A percentile compares a stretch with the other conserved stretches of the same genome.
These are phyloP conservation scores for Drosophila parvula DNA, from an alignment of 1,140 invertebrate species.

Conservation along the genomic window DNA sequence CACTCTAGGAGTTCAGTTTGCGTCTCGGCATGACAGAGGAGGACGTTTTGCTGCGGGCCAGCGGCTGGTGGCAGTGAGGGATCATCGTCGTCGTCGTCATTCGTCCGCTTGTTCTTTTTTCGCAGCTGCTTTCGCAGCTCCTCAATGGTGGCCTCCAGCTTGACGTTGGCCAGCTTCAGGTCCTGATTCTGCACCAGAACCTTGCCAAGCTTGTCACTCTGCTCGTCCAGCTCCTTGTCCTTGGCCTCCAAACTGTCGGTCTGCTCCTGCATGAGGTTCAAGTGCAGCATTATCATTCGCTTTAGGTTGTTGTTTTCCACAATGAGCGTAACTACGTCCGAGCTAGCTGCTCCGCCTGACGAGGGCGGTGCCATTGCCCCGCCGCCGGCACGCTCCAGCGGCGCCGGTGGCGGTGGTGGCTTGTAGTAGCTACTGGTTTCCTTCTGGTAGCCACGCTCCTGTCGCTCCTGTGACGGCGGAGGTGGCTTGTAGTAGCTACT, in stretches of 20 bases:
- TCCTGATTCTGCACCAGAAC: slow-evolving; percentile 58
- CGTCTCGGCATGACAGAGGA: slow-evolving; percentile 53
- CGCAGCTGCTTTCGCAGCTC: slow-evolving; percentile 56
- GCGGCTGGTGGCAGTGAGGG: slow-evolving; percentile 31
- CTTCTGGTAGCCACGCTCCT: slow-evolving; percentile 25
- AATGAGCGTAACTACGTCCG: slow-evolving; percentile 63
- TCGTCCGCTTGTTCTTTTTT: slow-evolving; percentile 36
- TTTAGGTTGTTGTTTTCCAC: slow-evolving; percentile 72
- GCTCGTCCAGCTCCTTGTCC: slow-evolving; percentile 86
- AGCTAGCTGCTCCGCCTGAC: slow-evolving; percentile 13
- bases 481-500: slow-evolving; percentile 46
- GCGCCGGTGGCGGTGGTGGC: slow-evolving; percentile 10
- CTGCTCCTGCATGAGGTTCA: slow-evolving; percentile 90
- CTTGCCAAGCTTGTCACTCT: slow-evolving; percentile 37
- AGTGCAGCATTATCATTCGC: slow-evolving; percentile 87
- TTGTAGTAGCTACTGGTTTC: slow-evolving; percentile 42
- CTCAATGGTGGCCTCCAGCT: slow-evolving; percentile 48
- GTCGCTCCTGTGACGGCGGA: slow-evolving; percentile 6
- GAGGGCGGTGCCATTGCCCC: slow-evolving; percentile 32
- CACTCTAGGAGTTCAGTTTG: slow-evolving; percentile 42
- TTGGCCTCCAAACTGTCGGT: slow-evolving; percentile 88
- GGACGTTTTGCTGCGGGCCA: slow-evolving; percentile 47
- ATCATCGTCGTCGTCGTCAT: slow-evolving; percentile 51
- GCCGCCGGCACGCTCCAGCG: background rate
- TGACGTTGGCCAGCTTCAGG: slow-evolving; percentile 45